Base-by-base conservation (phyloP, 2,888 invertebrate genomes). In the Cephus rjabovi region DNA sequence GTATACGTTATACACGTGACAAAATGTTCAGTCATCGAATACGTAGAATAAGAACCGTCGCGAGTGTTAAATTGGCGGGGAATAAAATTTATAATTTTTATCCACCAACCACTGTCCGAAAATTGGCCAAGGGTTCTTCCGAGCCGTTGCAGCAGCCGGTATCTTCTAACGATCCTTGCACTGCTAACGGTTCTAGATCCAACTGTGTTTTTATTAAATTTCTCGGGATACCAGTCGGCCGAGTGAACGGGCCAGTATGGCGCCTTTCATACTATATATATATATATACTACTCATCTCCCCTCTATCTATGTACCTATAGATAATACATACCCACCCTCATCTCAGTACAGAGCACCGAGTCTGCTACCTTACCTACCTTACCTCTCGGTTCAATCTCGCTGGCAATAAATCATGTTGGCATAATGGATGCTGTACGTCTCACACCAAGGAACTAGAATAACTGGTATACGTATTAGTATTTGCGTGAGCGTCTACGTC, bases 401-500 rank as follows among this genome's bases (percentile, higher is more conserved):
- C 74, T 35, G 74, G 74, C 74, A 35, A 74, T 74, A 74, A 74
- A 74, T 74, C 74, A 74, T 74, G 74, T n/a, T 35, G 74, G 74
- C 74, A 74, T 74, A 74, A 74, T 74, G 74, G 74, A 74, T 74
- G 74, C 34, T 74, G 34, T 74, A 35, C n/a, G 34, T 34, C 34
- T 74, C 74, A 11, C 70, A 70, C 70, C 70, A 30, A 31, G 12
- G 70, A 12, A 40, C 40, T 40, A 40, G 40, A 40, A 40, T 40
- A 40, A 40, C 40, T 40, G 40, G 40, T 40, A 40, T 40, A 40
- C 40, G 40, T 40, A 40, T 40, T 12, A 40, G 40, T 40, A 40
- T 40, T 15, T 40, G 40, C 40, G 40, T 15, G 40, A 40, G 15
- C 15, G 40, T 40, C 1, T 40, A 40, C 40, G 40, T 40, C 40